Conservation (phyloP, 2,113 vertebrate species). For the Pogonocichla stellata region DNA sequence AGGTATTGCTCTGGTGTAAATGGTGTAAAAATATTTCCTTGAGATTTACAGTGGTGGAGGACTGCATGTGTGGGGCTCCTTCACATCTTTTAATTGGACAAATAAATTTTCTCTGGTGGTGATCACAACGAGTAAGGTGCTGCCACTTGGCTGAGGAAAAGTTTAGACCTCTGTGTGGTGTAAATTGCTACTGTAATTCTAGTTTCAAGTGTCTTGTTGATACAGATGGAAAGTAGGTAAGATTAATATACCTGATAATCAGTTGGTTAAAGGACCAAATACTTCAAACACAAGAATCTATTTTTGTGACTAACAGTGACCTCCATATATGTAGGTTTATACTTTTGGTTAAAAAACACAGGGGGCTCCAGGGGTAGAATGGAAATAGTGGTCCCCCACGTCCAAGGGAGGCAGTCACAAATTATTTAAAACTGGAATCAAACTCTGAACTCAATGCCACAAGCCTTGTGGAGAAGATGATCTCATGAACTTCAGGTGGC, state of each 20-base stretch:
- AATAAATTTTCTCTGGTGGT: neutral
- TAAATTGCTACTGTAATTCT: neutral
- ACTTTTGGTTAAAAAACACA: neutral
- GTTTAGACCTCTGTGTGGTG: neutral
- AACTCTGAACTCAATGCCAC: neutral
- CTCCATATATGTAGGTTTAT: rapidly evolving
- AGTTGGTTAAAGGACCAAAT: neutral
- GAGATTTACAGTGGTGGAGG: neutral
- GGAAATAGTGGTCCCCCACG: neutral
- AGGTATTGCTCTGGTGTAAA: neutral
- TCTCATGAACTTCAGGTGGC: neutral
- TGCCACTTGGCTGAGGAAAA: neutral
- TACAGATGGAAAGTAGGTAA: neutral
- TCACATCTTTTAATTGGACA: neutral
- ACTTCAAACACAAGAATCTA: neutral
- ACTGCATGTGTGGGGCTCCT: rapidly evolving
- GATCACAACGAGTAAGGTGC: neutral
- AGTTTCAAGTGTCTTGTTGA: neutral
- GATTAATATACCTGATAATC: neutral
- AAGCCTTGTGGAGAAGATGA: neutral
- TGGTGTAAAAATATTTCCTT: no score
- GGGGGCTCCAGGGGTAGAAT: neutral
- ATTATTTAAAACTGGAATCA: neutral
- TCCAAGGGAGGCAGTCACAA: neutral
- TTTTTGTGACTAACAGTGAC: neutral